phyloP scores from a whole-genome alignment of 2,888 invertebrate genomes.

The Abrostola triplasia region DNA sequence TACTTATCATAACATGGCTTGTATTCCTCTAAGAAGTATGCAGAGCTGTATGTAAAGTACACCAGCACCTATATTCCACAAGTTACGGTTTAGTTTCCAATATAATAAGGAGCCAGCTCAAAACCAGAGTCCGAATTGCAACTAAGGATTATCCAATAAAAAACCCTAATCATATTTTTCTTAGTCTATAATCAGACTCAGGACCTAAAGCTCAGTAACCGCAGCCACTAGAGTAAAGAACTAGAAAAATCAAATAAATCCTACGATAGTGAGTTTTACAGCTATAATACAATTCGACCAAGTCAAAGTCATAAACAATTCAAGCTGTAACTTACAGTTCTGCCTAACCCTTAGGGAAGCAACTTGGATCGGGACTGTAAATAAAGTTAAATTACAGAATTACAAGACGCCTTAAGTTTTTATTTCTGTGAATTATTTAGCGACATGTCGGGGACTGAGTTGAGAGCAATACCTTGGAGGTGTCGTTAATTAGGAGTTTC shows the following conservation, averaged over 20 bases:
- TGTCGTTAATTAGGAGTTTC: constrained; percentile 24
- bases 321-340: constrained; percentile 11
- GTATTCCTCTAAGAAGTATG: too few species aligned
- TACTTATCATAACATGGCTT: too few species aligned
- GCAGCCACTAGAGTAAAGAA: too few species aligned
- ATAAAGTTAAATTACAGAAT: constrained; percentile 45
- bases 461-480: constrained; percentile 29
- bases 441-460: constrained; percentile 26
- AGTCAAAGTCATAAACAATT: constrained; percentile 29
- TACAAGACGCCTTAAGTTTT: constrained; percentile 42
- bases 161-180: too few species aligned
- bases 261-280: background rate
- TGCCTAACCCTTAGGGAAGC: constrained; percentile 1
- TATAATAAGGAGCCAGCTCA: too few species aligned
- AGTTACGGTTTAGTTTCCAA: too few species aligned
- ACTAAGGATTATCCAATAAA: too few species aligned
- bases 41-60: too few species aligned
- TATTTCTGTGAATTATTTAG: constrained; percentile 33
- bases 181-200: too few species aligned
- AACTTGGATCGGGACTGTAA: constrained; percentile 15
- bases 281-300: background rate
- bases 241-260: background rate
- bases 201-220: too few species aligned
- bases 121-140: too few species aligned
- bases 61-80: too few species aligned